Percentiles rank a stretch among this genome's conserved stretches.
phyloP scores from a whole-genome alignment of 2,113 vertebrate species.

The Melanerpes formicivorus region DNA sequence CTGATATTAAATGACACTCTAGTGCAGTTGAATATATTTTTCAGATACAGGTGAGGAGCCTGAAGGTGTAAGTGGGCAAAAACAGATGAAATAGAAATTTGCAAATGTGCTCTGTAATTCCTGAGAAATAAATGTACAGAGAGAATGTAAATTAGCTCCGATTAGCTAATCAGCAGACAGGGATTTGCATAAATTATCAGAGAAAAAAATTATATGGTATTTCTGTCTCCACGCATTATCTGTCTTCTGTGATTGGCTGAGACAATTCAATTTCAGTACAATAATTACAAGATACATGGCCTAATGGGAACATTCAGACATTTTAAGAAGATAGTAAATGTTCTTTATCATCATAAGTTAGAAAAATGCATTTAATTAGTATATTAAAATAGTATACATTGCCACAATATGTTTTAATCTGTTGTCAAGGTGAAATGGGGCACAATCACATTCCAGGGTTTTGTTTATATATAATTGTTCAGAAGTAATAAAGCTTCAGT shows the following conservation, averaged over 20 bases:
- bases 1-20: not conserved
- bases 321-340: conserved; percentile 49
- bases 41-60: not conserved
- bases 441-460: not conserved
- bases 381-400: conserved; percentile 10
- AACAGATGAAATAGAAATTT: not conserved
- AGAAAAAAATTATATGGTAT: not conserved
- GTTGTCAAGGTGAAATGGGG: conserved; percentile 12
- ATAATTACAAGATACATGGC: conserved; percentile 58
- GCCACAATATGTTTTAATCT: conserved; percentile 30
- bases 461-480: conserved; percentile 1
- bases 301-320: conserved; percentile 43
- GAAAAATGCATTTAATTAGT: conserved; percentile 58
- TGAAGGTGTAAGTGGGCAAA: not conserved
- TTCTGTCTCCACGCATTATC: not conserved
- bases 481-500: not conserved
- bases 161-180: conserved; percentile 17
- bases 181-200: conserved; percentile 1
- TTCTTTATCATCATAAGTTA: conserved; percentile 25
- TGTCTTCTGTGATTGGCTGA: conserved; percentile 31
- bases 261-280: conserved; percentile 30
- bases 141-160: not conserved
- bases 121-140: not conserved
- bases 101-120: not conserved
- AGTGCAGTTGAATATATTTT: not conserved